Percentiles rank a stretch among this genome's conserved stretches.
Evolutionary conservation across 2,797 vertebrate genomes (phyloP).

Genomic region (Phalanger gymnotis): DNA sequence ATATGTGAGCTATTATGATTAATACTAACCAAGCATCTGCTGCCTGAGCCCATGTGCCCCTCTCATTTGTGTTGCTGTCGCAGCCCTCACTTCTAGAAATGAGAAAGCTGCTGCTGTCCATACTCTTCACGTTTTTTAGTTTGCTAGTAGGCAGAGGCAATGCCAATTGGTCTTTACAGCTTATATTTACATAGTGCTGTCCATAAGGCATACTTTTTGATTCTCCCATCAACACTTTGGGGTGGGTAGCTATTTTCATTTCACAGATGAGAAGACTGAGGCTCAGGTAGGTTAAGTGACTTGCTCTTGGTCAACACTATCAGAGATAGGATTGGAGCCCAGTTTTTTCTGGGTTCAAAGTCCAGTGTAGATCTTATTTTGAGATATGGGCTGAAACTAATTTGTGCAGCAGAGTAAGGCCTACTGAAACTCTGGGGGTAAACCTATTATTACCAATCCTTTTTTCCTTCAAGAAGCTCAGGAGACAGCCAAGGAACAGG

Average conservation of each 20-base stretch:
- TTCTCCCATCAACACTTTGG: background rate
- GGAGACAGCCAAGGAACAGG: background rate
- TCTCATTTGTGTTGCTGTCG: background rate
- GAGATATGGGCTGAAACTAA: background rate
- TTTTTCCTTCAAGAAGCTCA: conserved; percentile 45
- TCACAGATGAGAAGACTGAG: background rate
- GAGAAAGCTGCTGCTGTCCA: background rate
- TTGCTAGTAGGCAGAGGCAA: conserved; percentile 15
- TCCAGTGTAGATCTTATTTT: background rate
- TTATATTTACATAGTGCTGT: background rate
- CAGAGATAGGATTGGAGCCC: background rate
- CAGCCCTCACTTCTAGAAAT: conserved; percentile 24
- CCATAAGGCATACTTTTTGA: background rate
- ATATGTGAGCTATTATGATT: background rate
- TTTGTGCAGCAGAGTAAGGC: conserved; percentile 9
- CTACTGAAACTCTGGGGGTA: conserved; percentile 6
- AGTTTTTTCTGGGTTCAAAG: background rate
- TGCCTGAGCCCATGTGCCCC: conserved; percentile 21
- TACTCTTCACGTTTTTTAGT: background rate
- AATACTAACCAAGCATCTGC: conserved; percentile 11
- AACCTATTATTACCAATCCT: conserved; percentile 31
- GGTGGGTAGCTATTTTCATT: background rate
- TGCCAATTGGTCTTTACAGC: background rate
- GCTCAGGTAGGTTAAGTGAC: background rate
- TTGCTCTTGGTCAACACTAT: background rate